Evolutionary conservation across 2,888 invertebrate genomes (phyloP), one percentile per base, ranked within the genome.

Genomic region (Trichogramma evanescens): DNA sequence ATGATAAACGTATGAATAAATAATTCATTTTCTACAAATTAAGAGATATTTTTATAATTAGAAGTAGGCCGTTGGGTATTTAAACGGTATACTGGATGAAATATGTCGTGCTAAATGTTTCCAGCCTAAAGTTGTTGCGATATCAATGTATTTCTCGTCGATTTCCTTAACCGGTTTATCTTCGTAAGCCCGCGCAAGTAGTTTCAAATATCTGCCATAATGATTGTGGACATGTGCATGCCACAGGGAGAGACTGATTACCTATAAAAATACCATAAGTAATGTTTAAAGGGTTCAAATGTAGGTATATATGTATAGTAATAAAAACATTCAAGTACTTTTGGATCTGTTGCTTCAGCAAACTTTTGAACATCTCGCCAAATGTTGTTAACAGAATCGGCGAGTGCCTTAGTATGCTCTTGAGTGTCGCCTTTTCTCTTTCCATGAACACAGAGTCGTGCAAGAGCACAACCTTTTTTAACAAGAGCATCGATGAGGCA

Each of bases 131-230:
- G 82, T 79, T 13, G 75, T 76, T 75, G 85, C 86, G 7, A 87
- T 81, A 77, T 89, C 84, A 1, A 84, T 80, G 41, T 86, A 81
- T 45, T 85, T 83, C 63, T 85, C 86, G 58, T 91, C 91, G 3
- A 86, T 79, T 50, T 93, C 93, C 55, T 83, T 84, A 43, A 83
- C 81, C 3, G 88, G 84, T 67, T 91, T 89, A 46, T 96, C 95
- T 68, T 97, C 97, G 63, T 85, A 84, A 65, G 89, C 81, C 78
- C 89, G 89, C 64, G 80, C 75, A 38, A 94, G 79, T 64, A 89
- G 82, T 76, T 92, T 93, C 65, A 90, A 77, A 65, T 89, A 88
- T 64, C 92, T 86, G 0, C 93, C 96, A 79, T 88, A 90, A 58
- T 94, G 91, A 64, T 84, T 81, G 71, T 89, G 82, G 1, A 87